A percentile compares a stretch with the other conserved stretches of the same genome.
Conservation (phyloP, 2,888 invertebrate species). For the Hemaris fuciformis region DNA sequence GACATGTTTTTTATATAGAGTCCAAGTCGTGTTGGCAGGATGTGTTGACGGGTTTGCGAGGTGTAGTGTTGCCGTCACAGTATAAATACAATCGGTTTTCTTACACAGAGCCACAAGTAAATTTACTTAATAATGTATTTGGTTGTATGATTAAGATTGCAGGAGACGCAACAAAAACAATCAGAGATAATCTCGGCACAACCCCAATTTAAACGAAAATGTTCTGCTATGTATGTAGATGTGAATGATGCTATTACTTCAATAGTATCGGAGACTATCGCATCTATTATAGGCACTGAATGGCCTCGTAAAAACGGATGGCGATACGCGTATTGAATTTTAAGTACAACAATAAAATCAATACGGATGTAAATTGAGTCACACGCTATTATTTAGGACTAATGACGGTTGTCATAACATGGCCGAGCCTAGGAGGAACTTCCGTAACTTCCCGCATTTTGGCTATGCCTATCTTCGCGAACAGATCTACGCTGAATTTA, state of each 20-base stretch:
- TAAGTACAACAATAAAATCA: slow-evolving; percentile 22
- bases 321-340: slow-evolving; percentile 7
- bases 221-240: not conserved
- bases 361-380: slow-evolving; percentile 19
- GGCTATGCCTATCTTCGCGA: no score
- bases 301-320: not conserved
- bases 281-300: not conserved
- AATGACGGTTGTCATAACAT: not conserved
- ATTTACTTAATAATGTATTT: no score
- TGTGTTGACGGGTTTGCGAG: no score
- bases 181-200: not conserved
- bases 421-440: not conserved
- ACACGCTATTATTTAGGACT: not conserved
- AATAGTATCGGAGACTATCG: slow-evolving; percentile 3
- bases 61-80: no score
- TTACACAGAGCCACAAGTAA: no score
- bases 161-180: no score
- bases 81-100: no score
- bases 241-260: not conserved
- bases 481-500: no score
- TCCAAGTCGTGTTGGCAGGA: no score
- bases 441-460: no score
- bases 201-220: not conserved
- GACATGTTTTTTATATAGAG: no score
- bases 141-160: no score